Evolutionary conservation across 2,888 invertebrate species (phyloP).

Genomic region (Tenthredo mesomela): DNA sequence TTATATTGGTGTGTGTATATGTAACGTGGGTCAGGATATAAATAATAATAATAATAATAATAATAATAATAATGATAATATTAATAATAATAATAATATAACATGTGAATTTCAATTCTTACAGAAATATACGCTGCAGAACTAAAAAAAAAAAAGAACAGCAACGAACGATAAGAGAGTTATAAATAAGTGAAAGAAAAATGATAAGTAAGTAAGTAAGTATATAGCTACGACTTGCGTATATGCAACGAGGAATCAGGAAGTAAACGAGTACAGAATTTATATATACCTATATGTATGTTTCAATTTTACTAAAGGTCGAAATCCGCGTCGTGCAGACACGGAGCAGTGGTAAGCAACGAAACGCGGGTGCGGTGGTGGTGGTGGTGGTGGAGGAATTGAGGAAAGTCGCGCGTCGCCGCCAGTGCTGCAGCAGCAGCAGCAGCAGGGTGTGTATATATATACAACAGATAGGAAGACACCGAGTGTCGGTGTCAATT

Average conservation of each 20-base stretch:
- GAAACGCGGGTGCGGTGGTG: not conserved
- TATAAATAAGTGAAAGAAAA: not conserved
- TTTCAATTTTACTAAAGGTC: not conserved
- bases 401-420: slow-evolving; percentile 20
- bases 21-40: not conserved
- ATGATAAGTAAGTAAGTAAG: not conserved
- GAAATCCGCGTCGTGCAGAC: not conserved
- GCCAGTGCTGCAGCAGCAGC: not conserved
- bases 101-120: not conserved
- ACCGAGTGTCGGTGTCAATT: slow-evolving; percentile 44
- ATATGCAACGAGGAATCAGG: not conserved
- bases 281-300: not conserved
- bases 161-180: not conserved
- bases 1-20: not conserved
- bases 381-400: not conserved
- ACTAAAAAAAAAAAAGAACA: not conserved
- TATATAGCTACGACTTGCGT: not conserved
- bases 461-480: slow-evolving; percentile 19
- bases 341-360: not conserved
- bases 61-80: not conserved
- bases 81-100: not conserved
- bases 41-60: slow-evolving; percentile 3
- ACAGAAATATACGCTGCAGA: not conserved
- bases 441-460: not conserved
- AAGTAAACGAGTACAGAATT: not conserved